These are phyloP conservation scores for Germaria angustata DNA, from an alignment of 2,888 invertebrate genomes.

Conservation along the genomic window DNA sequence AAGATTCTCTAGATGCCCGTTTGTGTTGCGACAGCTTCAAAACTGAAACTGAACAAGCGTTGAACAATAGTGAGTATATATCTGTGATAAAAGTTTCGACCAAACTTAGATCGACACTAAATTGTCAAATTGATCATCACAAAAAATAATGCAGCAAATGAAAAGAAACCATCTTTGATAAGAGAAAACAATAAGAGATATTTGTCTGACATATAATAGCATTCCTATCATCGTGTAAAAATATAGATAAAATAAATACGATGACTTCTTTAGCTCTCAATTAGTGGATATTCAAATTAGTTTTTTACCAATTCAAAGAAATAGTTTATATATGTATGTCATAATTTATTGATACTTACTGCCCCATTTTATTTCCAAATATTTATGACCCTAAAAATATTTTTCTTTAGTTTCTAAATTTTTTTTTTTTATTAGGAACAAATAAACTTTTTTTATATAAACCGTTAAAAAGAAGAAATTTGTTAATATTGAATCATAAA, in stretches of 20 bases:
- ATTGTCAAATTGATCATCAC: too few species aligned
- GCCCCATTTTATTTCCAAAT: not conserved
- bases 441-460: not conserved
- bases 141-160: too few species aligned
- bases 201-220: not conserved
- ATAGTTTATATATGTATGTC: not conserved
- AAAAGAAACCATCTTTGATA: too few species aligned
- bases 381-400: not conserved
- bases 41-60: too few species aligned
- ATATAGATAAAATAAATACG: too few species aligned
- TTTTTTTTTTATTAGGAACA: not conserved
- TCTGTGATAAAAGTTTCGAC: too few species aligned
- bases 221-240: not conserved
- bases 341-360: not conserved
- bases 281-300: not conserved
- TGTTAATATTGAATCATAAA: slow-evolving; percentile 14
- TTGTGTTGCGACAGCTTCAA: too few species aligned
- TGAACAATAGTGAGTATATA: too few species aligned
- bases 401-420: not conserved
- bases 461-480: slow-evolving; percentile 30
- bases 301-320: not conserved
- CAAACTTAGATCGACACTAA: too few species aligned
- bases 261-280: not conserved
- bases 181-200: too few species aligned
- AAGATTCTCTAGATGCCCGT: too few species aligned